Percentiles rank a stretch among this genome's conserved stretches.
These are phyloP conservation scores for Hippocampus guttulatus DNA, from an alignment of 2,113 vertebrate genomes.

Conservation along the genomic window DNA sequence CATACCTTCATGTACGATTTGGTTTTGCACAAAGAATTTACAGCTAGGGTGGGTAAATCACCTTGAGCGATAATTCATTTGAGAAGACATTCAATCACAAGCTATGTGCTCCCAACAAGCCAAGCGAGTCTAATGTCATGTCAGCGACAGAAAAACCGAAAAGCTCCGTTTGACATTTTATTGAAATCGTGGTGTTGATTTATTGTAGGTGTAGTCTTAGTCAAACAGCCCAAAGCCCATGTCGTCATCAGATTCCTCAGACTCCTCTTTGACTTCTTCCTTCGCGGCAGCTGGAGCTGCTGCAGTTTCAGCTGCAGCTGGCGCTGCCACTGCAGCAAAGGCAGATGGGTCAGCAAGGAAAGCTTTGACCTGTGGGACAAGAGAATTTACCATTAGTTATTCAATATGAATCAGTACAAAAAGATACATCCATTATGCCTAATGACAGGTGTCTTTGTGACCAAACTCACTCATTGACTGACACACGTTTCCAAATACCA, in stretches of 20 bases:
- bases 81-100: no score
- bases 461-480: background rate
- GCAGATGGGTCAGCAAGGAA: slow-evolving; percentile 93
- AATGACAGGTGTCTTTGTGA: no score
- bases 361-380: slow-evolving; percentile 78
- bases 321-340: slow-evolving; percentile 77
- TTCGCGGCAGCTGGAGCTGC: slow-evolving; percentile 76
- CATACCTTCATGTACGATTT: no score
- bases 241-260: slow-evolving; percentile 91
- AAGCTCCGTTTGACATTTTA: slow-evolving; percentile 32
- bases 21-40: no score
- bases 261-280: slow-evolving; percentile 83
- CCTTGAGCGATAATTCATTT: no score
- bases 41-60: no score
- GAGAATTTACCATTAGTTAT: background rate
- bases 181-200: slow-evolving; percentile 41
- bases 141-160: background rate
- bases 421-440: background rate
- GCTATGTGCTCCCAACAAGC: no score
- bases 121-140: no score
- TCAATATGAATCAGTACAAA: background rate
- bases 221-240: slow-evolving; percentile 97
- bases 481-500: slow-evolving; percentile 18
- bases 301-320: slow-evolving; percentile 63
- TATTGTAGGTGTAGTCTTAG: slow-evolving; percentile 50